These are phyloP conservation scores for Perognathus longimembris DNA, from an alignment of 2,113 vertebrate species.

Conservation along the genomic window DNA sequence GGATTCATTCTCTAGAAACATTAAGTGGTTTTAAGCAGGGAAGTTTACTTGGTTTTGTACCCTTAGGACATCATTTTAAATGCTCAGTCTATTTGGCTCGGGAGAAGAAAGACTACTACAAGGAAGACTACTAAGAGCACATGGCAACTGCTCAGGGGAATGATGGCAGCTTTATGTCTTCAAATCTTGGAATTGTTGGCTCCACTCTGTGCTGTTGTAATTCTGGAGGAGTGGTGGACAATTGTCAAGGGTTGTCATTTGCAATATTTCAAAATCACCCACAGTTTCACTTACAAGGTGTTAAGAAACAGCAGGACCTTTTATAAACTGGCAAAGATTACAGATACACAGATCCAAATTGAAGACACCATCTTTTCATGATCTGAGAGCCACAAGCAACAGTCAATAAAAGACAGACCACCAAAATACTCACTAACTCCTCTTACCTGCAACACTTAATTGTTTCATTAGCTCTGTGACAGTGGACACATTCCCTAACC, in stretches of 20 bases:
- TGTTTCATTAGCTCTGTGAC: not conserved
- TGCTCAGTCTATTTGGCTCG: not conserved
- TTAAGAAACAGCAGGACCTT: not conserved
- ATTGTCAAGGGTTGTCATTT: not conserved
- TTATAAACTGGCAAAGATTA: slow-evolving; percentile 25
- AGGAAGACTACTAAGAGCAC: not conserved
- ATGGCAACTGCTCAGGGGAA: not conserved
- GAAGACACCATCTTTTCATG: not conserved
- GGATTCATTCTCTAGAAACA: not conserved
- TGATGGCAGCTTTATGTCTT: not conserved
- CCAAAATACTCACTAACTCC: not conserved
- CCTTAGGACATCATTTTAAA: not conserved
- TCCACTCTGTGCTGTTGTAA: not conserved
- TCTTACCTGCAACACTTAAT: not conserved
- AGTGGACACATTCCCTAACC: not conserved
- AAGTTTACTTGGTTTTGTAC: not conserved
- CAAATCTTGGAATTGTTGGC: not conserved
- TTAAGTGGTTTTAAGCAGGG: not conserved
- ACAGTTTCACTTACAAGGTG: not conserved
- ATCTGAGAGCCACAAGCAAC: not conserved
- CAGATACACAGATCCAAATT: not conserved
- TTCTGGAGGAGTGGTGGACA: slow-evolving; percentile 38
- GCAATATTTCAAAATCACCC: not conserved
- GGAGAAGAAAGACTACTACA: not conserved
- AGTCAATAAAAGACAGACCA: not conserved